Conservation (phyloP, 2,797 vertebrate species). For the Scyliorhinus canicula region DNA sequence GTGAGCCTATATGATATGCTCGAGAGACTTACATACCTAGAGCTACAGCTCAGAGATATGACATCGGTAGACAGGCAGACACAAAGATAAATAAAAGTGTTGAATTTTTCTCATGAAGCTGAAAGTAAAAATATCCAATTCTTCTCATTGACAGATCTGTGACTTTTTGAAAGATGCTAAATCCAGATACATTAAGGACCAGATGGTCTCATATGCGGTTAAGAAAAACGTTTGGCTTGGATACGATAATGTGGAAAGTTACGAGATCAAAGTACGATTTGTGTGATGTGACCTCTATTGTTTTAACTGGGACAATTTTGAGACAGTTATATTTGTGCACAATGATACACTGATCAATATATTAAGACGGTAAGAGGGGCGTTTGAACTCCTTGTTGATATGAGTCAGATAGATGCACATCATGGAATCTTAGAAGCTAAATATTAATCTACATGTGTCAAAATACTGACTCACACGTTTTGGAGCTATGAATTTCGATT, state of each 20-base stretch:
- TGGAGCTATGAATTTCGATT: background rate
- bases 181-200: background rate
- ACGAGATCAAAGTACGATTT: background rate
- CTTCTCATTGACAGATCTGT: background rate
- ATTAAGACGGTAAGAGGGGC: background rate
- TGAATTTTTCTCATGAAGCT: background rate
- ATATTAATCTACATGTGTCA: background rate
- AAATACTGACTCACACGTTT: background rate
- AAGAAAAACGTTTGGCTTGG: background rate
- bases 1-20: background rate
- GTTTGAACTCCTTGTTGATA: background rate
- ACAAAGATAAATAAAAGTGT: background rate
- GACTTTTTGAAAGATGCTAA: background rate
- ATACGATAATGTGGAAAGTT: background rate
- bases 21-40: background rate
- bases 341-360: background rate
- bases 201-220: background rate
- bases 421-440: background rate
- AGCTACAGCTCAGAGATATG: background rate
- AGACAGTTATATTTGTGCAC: background rate
- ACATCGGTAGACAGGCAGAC: background rate
- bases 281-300: background rate
- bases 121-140: background rate
- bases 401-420: background rate
- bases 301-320: background rate